Evolutionary conservation across 2,888 invertebrate genomes (phyloP).

Genomic region (Dione vanillae): DNA sequence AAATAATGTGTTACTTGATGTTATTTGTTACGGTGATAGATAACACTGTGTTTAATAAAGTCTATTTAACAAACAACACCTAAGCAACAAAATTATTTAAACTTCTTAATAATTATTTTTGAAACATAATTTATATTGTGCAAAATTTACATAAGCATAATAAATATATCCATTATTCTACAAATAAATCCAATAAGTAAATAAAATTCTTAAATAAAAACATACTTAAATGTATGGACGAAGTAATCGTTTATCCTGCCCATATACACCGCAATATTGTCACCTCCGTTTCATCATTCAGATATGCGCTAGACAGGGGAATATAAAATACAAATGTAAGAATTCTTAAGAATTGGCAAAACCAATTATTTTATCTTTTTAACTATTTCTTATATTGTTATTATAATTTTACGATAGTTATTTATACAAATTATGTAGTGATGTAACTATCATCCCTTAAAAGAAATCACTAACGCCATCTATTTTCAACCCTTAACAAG

Average conservation of each 20-base stretch:
- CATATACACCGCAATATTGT: not conserved
- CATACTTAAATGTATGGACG: not conserved
- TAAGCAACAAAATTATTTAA: no score
- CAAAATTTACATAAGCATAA: not conserved
- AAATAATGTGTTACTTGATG: no score
- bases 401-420: not conserved
- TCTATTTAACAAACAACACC: no score
- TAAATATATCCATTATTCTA: not conserved
- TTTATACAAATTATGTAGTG: not conserved
- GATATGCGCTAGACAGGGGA: slow-evolving; percentile 7
- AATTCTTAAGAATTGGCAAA: not conserved
- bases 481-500: slow-evolving; percentile 58
- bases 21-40: no score
- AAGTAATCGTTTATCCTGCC: slow-evolving; percentile 1
- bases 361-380: not conserved
- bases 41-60: not conserved
- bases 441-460: slow-evolving; percentile 18
- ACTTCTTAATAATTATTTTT: not conserved
- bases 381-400: not conserved
- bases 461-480: slow-evolving; percentile 58
- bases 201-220: not conserved
- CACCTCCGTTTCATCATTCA: slow-evolving; percentile 14
- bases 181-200: not conserved
- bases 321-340: slow-evolving; percentile 20
- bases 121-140: not conserved